Evolutionary conservation across 2,888 invertebrate genomes (phyloP).

Genomic region (Campaea margaritaria): DNA sequence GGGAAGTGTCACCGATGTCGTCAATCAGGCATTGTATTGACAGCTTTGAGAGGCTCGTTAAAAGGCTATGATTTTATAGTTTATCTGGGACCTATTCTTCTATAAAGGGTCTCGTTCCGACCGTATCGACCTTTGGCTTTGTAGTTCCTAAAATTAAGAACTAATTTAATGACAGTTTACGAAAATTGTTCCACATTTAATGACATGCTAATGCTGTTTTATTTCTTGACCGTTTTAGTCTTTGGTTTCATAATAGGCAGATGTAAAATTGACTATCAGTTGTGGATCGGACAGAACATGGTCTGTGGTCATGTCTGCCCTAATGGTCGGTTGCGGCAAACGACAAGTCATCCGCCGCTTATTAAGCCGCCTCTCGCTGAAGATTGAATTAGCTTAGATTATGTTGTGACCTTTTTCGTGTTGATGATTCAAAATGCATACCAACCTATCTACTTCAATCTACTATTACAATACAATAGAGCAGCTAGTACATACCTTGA

Average conservation of each 20-base stretch:
- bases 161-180: not conserved
- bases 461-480: no score
- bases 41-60: constrained; percentile 47
- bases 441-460: not conserved
- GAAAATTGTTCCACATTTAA: not conserved
- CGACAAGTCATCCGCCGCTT: constrained; percentile 76
- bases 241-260: constrained; percentile 38
- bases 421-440: constrained; percentile 14
- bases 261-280: constrained; percentile 35
- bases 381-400: constrained; percentile 79
- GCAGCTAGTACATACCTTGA: no score
- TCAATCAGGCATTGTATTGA: constrained; percentile 72
- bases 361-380: constrained; percentile 71
- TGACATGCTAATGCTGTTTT: not conserved
- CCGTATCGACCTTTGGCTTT: not conserved
- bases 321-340: constrained; percentile 58
- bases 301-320: constrained; percentile 56
- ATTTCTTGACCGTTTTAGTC: constrained; percentile 5
- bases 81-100: constrained; percentile 15
- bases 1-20: constrained; percentile 63
- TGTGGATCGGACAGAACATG: constrained; percentile 54
- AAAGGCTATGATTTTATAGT: constrained; percentile 15
- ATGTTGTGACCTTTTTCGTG: constrained; percentile 53
- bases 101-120: not conserved
- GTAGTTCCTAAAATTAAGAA: not conserved